phyloP scores from a whole-genome alignment of 2,888 invertebrate species.

The Cephus sareptanus region DNA sequence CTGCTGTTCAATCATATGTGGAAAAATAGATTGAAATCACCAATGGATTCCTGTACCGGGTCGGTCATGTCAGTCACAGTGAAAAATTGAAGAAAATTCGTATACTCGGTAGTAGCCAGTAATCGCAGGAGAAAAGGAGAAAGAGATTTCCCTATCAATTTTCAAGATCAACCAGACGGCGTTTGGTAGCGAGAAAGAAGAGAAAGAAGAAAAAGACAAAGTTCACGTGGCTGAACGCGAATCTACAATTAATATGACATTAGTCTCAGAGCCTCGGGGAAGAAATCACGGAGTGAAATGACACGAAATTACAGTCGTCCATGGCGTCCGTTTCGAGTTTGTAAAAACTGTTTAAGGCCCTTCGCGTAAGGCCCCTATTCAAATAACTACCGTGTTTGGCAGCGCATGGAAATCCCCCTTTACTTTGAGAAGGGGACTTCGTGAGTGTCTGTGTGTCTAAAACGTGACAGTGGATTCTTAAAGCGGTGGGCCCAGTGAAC shows the following conservation, averaged over 20 bases:
- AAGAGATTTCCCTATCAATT: not conserved
- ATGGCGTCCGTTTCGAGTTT: not conserved
- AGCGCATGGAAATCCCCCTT: conserved; percentile 30
- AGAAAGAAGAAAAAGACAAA: not conserved
- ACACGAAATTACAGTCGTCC: conserved; percentile 38
- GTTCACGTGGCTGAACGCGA: conserved; percentile 33
- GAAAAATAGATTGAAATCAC: not conserved
- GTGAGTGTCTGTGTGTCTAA: not conserved
- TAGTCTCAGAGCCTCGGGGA: conserved; percentile 39
- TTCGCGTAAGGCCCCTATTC: conserved; percentile 23
- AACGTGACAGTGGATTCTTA: not conserved
- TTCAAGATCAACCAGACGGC: not conserved
- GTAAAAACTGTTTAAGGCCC: conserved; percentile 5
- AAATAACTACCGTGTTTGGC: conserved; percentile 31
- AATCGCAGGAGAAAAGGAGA: not conserved
- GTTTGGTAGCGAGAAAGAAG: not conserved
- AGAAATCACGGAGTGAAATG: conserved; percentile 37
- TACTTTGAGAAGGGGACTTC: conserved; percentile 21
- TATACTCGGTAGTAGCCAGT: not conserved
- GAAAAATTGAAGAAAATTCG: not conserved
- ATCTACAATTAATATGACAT: conserved; percentile 59
- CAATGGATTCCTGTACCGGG: not conserved
- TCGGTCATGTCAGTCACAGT: not conserved
- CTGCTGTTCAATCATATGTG: not conserved
- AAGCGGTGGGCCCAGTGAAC: not conserved